These are phyloP conservation scores for Melopsittacus undulatus DNA, from an alignment of 2,797 vertebrate genomes.

Conservation along the genomic window DNA sequence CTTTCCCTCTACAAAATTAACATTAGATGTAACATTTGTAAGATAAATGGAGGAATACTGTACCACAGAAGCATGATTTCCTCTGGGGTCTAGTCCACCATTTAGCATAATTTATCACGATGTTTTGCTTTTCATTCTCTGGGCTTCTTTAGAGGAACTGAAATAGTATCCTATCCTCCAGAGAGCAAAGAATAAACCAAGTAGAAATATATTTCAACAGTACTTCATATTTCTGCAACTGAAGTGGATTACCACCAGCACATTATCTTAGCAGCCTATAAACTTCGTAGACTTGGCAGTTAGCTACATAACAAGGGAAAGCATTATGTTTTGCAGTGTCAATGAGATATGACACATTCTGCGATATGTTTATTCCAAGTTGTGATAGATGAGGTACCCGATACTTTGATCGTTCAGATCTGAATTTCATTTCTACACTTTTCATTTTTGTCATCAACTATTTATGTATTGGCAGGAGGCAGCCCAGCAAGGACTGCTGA, in stretches of 20 bases:
- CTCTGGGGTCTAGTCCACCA: slow-evolving; percentile 58
- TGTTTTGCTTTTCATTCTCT: slow-evolving; percentile 51
- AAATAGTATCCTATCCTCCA: slow-evolving; percentile 55
- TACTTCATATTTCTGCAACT: slow-evolving; percentile 66
- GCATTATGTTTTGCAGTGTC: slow-evolving; percentile 45
- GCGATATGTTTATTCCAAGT: slow-evolving; percentile 50
- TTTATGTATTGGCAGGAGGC: slow-evolving; percentile 43
- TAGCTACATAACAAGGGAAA: slow-evolving; percentile 62
- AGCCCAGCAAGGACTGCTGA: slow-evolving; percentile 29
- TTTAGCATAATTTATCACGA: slow-evolving; percentile 74
- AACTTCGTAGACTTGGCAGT: slow-evolving; percentile 49
- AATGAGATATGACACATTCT: slow-evolving; percentile 54
- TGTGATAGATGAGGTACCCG: slow-evolving; percentile 49
- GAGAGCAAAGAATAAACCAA: slow-evolving; percentile 65
- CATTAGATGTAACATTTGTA: slow-evolving; percentile 49
- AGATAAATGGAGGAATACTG: slow-evolving; percentile 60
- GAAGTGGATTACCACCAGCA: slow-evolving; percentile 59
- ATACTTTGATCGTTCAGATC: slow-evolving; percentile 44
- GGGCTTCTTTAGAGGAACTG: slow-evolving; percentile 56
- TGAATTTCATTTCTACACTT: slow-evolving; percentile 40
- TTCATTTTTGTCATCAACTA: slow-evolving; percentile 52
- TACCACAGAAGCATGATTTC: slow-evolving; percentile 64
- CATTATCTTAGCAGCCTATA: slow-evolving; percentile 64
- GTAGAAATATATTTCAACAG: slow-evolving; percentile 62
- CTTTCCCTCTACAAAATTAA: slow-evolving; percentile 56